Evolutionary conservation across 1,140 invertebrate genomes (phyloP).

Genomic region (Grapholita molesta): DNA sequence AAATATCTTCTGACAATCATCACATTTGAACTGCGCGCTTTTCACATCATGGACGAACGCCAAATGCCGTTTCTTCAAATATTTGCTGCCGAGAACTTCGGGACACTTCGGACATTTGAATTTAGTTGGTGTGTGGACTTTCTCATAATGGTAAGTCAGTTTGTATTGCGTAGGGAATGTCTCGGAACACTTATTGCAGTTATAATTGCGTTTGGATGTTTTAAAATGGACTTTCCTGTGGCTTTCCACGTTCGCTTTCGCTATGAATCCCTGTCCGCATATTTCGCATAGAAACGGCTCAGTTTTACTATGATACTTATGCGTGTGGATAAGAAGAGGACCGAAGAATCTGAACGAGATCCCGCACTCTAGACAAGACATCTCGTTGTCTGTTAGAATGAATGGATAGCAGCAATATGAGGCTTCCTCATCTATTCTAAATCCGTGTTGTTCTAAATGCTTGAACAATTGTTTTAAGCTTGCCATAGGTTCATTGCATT

Average conservation of each 20-base stretch:
- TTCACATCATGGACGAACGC: slow-evolving; percentile 47
- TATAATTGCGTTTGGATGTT: neutral
- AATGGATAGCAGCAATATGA: slow-evolving; percentile 20
- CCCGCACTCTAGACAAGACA: slow-evolving; percentile 32
- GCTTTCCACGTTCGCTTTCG: slow-evolving; percentile 20
- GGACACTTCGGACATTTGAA: slow-evolving; percentile 41
- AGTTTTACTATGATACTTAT: slow-evolving; percentile 30
- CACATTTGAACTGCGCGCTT: slow-evolving; percentile 39
- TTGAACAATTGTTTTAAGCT: slow-evolving; percentile 26
- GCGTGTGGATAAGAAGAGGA: slow-evolving; percentile 24
- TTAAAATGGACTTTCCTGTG: slow-evolving; percentile 27
- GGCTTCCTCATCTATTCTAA: slow-evolving; percentile 24
- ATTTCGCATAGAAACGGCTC: slow-evolving; percentile 29
- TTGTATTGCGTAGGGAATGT: slow-evolving; percentile 10
- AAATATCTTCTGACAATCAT: slow-evolving; percentile 37
- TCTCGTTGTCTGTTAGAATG: slow-evolving; percentile 26
- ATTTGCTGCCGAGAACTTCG: slow-evolving; percentile 38
- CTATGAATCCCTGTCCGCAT: slow-evolving; percentile 32
- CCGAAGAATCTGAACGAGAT: slow-evolving; percentile 29
- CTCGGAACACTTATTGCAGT: slow-evolving; percentile 22
- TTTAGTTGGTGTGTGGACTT: slow-evolving; percentile 11
- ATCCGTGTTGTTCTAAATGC: slow-evolving; percentile 26
- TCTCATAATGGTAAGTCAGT: slow-evolving; percentile 13
- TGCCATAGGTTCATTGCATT: slow-evolving; percentile 20
- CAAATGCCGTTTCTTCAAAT: slow-evolving; percentile 45